Conservation (phyloP, 1,140 invertebrate genomes). For the Sipha flava region DNA sequence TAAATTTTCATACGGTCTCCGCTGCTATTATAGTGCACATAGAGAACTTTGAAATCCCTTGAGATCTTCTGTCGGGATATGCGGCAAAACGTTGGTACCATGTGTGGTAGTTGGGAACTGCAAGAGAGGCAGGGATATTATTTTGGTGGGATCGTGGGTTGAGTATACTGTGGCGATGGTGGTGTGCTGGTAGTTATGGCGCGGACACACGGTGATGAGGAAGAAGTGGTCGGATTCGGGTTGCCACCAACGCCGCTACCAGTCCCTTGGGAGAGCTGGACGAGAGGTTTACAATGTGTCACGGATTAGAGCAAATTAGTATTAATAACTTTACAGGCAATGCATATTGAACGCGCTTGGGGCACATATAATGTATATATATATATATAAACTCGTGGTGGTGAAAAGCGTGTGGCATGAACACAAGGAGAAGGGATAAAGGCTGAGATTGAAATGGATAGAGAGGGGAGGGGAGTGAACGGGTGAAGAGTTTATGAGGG, state of each 20-base stretch:
- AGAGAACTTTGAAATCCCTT: neutral
- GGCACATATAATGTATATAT: neutral
- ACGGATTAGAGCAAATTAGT: conserved; percentile 29
- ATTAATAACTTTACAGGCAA: conserved; percentile 23
- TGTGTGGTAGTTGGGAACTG: too few species aligned
- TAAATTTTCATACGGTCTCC: neutral
- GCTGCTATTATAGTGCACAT: too few species aligned
- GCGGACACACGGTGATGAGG: too few species aligned
- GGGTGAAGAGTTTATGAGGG: neutral
- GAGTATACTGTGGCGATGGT: too few species aligned
- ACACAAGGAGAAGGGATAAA: too few species aligned
- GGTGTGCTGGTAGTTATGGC: too few species aligned
- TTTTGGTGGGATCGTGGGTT: too few species aligned
- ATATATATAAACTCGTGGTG: neutral
- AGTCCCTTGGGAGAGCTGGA: neutral
- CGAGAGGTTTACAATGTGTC: conserved; percentile 10
- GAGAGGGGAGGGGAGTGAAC: neutral
- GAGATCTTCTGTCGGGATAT: too few species aligned
- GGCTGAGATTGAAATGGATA: too few species aligned
- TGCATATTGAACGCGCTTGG: conserved; percentile 1
- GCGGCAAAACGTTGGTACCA: too few species aligned
- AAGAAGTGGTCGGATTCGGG: neutral
- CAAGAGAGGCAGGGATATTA: too few species aligned
- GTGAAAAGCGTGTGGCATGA: neutral
- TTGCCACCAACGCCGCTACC: too few species aligned